These are phyloP conservation scores for Salarias fasciatus DNA, from an alignment of 2,797 vertebrate genomes.

Conservation along the genomic window DNA sequence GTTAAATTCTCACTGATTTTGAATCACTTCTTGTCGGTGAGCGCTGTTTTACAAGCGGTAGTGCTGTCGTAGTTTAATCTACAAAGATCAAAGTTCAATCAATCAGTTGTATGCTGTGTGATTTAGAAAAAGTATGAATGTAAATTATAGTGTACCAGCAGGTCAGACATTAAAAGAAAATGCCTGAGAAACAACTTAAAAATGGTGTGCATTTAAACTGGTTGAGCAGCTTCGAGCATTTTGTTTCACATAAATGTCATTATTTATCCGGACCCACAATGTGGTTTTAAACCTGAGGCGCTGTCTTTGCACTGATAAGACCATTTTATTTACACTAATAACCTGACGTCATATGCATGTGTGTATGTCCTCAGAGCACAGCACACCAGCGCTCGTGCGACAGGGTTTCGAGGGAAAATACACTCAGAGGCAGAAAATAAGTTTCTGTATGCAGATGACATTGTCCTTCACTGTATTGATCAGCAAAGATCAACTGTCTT, in stretches of 20 bases:
- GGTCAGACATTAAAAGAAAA: constrained; percentile 11
- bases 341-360: constrained; percentile 21
- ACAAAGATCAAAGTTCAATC: too few species aligned
- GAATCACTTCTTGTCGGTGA: not conserved
- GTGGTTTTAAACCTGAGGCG: constrained; percentile 45
- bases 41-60: not conserved
- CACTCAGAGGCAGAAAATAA: not conserved
- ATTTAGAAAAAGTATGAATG: too few species aligned
- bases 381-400: not conserved
- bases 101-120: too few species aligned
- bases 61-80: too few species aligned
- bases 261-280: constrained; percentile 54
- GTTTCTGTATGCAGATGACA: constrained; percentile 25
- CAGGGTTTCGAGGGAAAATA: constrained; percentile 9
- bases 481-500: too few species aligned
- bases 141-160: not conserved
- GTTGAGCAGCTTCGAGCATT: constrained; percentile 30
- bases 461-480: not conserved
- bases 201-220: constrained; percentile 24
- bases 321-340: constrained; percentile 24
- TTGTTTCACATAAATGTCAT: constrained; percentile 60
- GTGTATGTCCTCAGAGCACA: too few species aligned
- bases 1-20: too few species aligned
- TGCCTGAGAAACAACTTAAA: constrained; percentile 12
- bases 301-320: constrained; percentile 32